Conservation (phyloP, 2,113 vertebrate species). For the Cranoglanis bouderius region DNA sequence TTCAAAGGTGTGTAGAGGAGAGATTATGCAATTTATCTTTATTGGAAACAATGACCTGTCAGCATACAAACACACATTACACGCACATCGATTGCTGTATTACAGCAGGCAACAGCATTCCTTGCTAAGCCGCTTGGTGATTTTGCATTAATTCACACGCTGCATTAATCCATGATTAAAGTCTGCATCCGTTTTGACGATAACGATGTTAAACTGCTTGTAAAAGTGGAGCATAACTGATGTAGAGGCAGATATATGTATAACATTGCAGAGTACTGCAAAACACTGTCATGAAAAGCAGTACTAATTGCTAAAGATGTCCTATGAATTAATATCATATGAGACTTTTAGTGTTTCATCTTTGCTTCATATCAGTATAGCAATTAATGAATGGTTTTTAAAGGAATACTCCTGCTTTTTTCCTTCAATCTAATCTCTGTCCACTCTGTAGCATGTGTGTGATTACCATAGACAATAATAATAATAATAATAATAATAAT, state of each 20-base stretch:
- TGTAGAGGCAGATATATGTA: background rate
- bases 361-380: background rate
- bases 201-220: background rate
- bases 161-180: background rate
- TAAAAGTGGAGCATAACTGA: background rate
- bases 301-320: background rate
- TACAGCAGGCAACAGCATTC: background rate
- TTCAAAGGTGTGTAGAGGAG: background rate
- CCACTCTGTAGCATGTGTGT: too few relatives aligned
- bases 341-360: background rate
- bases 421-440: too few relatives aligned
- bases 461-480: background rate
- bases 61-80: background rate
- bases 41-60: background rate
- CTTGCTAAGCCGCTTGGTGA: background rate
- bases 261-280: background rate
- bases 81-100: constrained; percentile 13
- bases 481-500: too few relatives aligned
- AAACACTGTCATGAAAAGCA: background rate
- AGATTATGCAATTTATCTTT: constrained; percentile 12
- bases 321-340: background rate
- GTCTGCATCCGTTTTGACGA: background rate
- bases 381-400: background rate
- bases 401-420: background rate
- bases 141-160: background rate